Conservation (phyloP, 2,888 invertebrate species). For the Tenthredo scrophulariae region DNA sequence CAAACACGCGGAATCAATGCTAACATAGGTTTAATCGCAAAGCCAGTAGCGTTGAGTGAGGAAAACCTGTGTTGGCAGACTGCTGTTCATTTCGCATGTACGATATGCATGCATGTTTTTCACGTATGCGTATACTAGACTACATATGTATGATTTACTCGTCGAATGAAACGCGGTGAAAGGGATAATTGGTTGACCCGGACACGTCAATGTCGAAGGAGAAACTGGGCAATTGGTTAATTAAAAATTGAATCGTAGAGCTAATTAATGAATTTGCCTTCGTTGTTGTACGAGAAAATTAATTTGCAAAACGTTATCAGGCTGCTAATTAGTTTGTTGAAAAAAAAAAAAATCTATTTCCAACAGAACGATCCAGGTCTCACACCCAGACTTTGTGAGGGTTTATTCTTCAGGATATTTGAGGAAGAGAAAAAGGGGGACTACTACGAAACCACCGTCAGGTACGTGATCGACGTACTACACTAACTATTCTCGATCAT, state of each 20-base stretch:
- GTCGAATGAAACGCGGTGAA: slow-evolving; percentile 27
- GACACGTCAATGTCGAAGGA: neutral
- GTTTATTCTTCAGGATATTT: slow-evolving; percentile 76
- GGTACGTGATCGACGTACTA: slow-evolving; percentile 67
- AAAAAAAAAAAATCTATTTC: slow-evolving; percentile 39
- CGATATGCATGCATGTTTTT: neutral
- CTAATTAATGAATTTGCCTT: slow-evolving; percentile 28
- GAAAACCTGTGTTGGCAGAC: neutral
- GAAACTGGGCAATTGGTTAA: slow-evolving; percentile 21
- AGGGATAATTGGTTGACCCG: slow-evolving; percentile 32
- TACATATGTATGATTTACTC: slow-evolving; percentile 17
- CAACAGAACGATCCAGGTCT: slow-evolving; percentile 80
- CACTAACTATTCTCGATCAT: neutral
- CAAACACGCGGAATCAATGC: neutral
- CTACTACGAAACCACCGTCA: slow-evolving; percentile 73
- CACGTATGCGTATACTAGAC: neutral
- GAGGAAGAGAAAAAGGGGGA: slow-evolving; percentile 71
- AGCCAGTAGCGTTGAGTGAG: neutral
- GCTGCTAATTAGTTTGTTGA: neutral
- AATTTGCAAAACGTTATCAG: slow-evolving; percentile 3
- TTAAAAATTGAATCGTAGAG: slow-evolving; percentile 37
- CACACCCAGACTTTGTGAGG: slow-evolving; percentile 81
- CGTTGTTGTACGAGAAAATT: slow-evolving; percentile 1
- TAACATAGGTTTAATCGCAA: neutral
- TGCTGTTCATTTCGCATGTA: slow-evolving; percentile 22